These are phyloP conservation scores for Apamea anceps DNA, from an alignment of 2,888 invertebrate species.

Conservation along the genomic window DNA sequence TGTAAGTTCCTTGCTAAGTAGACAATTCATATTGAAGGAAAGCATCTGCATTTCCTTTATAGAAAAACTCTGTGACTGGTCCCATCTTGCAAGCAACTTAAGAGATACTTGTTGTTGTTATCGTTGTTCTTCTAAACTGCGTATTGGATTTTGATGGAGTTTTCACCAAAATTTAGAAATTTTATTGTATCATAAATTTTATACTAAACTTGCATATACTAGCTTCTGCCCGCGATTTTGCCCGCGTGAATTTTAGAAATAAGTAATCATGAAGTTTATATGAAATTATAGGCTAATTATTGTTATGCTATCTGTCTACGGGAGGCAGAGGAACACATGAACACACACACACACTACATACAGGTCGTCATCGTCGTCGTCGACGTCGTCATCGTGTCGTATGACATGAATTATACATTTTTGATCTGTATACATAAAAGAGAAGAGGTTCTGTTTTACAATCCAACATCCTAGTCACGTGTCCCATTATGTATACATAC, in stretches of 20 bases:
- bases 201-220: neutral
- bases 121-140: too few relatives aligned
- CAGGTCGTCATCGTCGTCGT: too few relatives aligned
- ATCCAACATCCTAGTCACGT: neutral
- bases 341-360: too few relatives aligned
- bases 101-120: neutral
- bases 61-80: neutral
- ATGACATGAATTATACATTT: neutral
- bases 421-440: neutral
- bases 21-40: slow-evolving; percentile 7
- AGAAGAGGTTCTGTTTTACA: neutral
- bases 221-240: too few relatives aligned
- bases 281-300: too few relatives aligned
- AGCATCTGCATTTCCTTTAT: neutral
- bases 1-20: neutral
- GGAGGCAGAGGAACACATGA: neutral
- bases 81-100: neutral
- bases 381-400: too few relatives aligned
- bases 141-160: neutral
- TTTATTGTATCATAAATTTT: neutral
- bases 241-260: too few relatives aligned
- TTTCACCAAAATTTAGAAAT: neutral
- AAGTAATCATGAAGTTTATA: too few relatives aligned
- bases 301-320: too few relatives aligned
- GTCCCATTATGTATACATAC: neutral